Base-by-base conservation (phyloP, 2,797 vertebrate species). In the Phalanger gymnotis region DNA sequence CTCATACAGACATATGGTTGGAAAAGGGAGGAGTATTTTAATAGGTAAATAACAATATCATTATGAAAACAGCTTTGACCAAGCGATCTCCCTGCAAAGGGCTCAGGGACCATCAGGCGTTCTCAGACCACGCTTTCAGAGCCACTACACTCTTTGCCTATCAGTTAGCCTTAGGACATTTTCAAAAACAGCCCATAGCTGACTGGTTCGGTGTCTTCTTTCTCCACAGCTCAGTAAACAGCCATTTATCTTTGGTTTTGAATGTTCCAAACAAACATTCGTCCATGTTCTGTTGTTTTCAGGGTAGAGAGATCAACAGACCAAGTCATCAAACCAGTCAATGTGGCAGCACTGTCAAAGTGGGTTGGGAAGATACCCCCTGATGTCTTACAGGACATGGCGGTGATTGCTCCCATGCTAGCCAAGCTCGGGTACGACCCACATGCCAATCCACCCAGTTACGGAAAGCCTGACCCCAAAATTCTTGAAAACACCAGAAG, bases 301-400 rank as follows among this genome's bases (percentile, higher is more conserved):
- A 99, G 99, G 98, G 99, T 99, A 97, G 99, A 99, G 98, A 98
- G 99, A 96, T 99, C 99, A 73, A 99, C 99, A 90, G 99, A 99
- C 98, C 99, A 99, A 97, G 99, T 99, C 94, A 99, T 99, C 98
- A 99, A 99, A 96, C 99, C 99, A 0, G 99, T 99, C 96, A 99
- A 99, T 0, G 98, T 99, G 98, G 99, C 99, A 96, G 99, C 99
- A 0, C 98, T 99, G 95, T 99, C 99, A 34, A 99, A 99, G 98
- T 99, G 99, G 99, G 99, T 99, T 61, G 99, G 99, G 92, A 99
- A 99, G 98, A 99, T 99, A 94, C 99, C 99, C 0, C 96, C 98
- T 0, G 99, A 99, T 34, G 99, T 99, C 51, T 98, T 99, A 97
- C 99, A 99, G 96, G 99, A 99, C 97, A 99, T 99, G 99, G 98